Evolutionary conservation across 2,113 vertebrate genomes (phyloP).

Genomic region (Nyctereutes procyonoides): DNA sequence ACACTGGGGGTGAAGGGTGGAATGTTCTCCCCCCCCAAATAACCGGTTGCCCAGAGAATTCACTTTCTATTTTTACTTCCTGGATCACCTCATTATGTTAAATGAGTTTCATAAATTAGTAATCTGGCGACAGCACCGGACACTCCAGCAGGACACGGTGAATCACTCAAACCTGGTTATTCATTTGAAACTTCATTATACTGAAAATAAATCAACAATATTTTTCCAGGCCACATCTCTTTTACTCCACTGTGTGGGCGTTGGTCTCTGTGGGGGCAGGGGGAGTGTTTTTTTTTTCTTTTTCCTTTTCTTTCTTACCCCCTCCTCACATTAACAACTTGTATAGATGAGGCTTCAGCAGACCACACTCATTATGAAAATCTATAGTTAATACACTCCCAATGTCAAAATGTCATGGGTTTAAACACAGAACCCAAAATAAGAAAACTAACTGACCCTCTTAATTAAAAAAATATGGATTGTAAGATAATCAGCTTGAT

Average conservation of each 20-base stretch:
- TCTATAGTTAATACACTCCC: conserved; percentile 96
- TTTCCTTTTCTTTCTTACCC: conserved; percentile 71
- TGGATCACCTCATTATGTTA: conserved; percentile 86
- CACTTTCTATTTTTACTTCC: conserved; percentile 87
- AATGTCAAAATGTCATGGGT: conserved; percentile 93
- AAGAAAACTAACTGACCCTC: conserved; percentile 90
- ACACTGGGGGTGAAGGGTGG: background rate
- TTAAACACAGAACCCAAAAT: conserved; percentile 92
- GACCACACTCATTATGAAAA: conserved; percentile 94
- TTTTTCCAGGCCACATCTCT: conserved; percentile 84
- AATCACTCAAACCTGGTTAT: conserved; percentile 86
- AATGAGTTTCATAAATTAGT: conserved; percentile 91
- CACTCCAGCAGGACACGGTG: conserved; percentile 86
- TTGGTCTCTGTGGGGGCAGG: conserved; percentile 62
- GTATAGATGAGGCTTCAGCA: conserved; percentile 87
- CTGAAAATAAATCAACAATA: conserved; percentile 89
- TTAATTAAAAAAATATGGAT: conserved; percentile 94
- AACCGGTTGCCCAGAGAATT: conserved; percentile 68
- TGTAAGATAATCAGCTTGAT: conserved; percentile 87
- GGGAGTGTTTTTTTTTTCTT: conserved; percentile 66
- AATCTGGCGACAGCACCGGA: conserved; percentile 87
- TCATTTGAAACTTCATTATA: conserved; percentile 90
- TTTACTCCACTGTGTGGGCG: conserved; percentile 69
- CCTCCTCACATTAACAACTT: conserved; percentile 81
- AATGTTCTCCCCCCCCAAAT: background rate